Conservation (phyloP, 2,113 vertebrate genomes). For the Cercocebus atys region DNA sequence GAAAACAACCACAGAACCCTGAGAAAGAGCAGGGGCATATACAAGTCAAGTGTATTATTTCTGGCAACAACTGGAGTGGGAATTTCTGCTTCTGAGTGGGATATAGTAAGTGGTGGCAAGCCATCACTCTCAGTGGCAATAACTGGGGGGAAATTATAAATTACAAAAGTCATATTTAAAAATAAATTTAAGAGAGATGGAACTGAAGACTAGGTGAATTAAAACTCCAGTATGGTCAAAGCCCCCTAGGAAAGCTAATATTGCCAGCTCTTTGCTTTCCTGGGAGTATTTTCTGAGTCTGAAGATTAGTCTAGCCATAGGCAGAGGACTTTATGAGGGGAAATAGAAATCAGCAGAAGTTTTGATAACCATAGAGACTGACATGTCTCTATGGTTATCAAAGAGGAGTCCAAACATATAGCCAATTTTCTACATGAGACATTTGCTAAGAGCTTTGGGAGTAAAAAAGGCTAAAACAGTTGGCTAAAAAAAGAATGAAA, state of each 20-base stretch:
- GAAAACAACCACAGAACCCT: background rate
- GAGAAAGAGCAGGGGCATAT: background rate
- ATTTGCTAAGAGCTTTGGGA: background rate
- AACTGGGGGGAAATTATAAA: background rate
- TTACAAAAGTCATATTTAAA: background rate
- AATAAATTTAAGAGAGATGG: background rate
- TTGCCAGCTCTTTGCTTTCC: background rate
- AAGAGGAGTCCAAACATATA: background rate
- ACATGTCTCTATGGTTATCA: background rate
- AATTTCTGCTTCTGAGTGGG: background rate
- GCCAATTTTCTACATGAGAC: background rate
- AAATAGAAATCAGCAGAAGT: background rate
- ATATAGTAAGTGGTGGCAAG: background rate
- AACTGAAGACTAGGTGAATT: background rate
- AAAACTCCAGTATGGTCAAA: background rate
- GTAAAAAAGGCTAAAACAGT: background rate
- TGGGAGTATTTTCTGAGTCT: background rate
- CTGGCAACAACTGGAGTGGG: background rate
- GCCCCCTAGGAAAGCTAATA: background rate
- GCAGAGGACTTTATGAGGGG: background rate
- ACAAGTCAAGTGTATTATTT: background rate
- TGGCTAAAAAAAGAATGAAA: background rate
- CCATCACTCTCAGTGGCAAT: background rate
- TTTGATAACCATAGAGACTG: background rate
- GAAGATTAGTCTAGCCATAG: background rate